A percentile compares a stretch with the other conserved stretches of the same genome.
Conservation (phyloP, 23 tunicate genomes). For the Styela clava region DNA sequence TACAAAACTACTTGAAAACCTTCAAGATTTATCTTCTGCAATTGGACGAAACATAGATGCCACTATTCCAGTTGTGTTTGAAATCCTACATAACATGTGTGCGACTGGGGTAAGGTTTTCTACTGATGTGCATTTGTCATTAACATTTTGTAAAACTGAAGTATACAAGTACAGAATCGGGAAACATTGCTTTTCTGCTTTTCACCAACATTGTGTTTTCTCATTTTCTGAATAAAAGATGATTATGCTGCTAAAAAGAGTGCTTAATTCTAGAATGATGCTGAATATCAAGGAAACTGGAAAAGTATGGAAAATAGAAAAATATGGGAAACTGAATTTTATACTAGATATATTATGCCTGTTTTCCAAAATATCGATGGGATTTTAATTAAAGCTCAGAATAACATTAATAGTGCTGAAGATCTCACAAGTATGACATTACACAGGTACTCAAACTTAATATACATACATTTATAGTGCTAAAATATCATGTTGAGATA, state of each 20-base stretch:
- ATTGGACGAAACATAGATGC: slow-evolving; percentile 26
- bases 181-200: no score
- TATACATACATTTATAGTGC: neutral
- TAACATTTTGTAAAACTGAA: no score
- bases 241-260: no score
- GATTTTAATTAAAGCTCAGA: slow-evolving; percentile 32
- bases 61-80: slow-evolving; percentile 6
- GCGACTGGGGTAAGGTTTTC: neutral
- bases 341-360: slow-evolving; percentile 9
- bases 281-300: neutral
- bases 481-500: no score
- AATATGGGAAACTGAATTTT: slow-evolving; percentile 49
- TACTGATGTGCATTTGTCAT: no score
- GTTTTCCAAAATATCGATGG: slow-evolving; percentile 30
- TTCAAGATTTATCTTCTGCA: slow-evolving; percentile 21
- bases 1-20: neutral
- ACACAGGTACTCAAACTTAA: slow-evolving; percentile 22
- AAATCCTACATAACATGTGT: slow-evolving; percentile 3
- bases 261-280: neutral
- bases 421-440: slow-evolving; percentile 38
- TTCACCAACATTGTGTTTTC: no score
- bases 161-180: no score
- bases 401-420: slow-evolving; percentile 35
- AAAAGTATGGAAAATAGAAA: slow-evolving; percentile 17
- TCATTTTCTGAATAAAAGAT: no score